phyloP scores from a whole-genome alignment of 1,140 invertebrate genomes.

The Eulimnadia texana region DNA sequence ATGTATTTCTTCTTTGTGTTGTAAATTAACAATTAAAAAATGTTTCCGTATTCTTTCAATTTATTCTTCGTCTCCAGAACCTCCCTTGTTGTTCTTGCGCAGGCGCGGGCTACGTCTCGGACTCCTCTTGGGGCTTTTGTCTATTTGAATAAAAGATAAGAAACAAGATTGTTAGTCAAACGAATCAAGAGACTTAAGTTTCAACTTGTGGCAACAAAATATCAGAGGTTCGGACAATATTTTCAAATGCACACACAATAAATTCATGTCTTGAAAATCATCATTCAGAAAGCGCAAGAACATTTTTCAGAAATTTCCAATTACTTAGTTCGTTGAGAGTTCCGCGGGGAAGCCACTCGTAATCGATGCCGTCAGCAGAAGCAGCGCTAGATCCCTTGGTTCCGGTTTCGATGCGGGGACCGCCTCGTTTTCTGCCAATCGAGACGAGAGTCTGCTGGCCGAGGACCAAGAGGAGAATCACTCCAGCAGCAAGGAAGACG shows the following conservation, averaged over 20 bases:
- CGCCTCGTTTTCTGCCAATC: constrained; percentile 46
- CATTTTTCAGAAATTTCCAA: neutral
- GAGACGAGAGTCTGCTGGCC: constrained; percentile 74
- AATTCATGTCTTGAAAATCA: neutral
- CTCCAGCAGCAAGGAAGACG: constrained; percentile 76
- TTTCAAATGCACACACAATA: neutral
- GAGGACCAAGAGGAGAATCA: constrained; percentile 69
- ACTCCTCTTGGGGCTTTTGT: constrained; percentile 18
- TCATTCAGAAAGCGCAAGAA: neutral
- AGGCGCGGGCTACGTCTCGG: constrained; percentile 16
- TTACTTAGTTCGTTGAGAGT: constrained; percentile 63
- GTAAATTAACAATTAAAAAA: neutral
- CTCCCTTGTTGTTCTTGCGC: constrained; percentile 14
- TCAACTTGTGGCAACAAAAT: no score
- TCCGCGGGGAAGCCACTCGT: constrained; percentile 92
- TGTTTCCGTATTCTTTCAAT: neutral
- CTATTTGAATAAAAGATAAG: constrained; percentile 1
- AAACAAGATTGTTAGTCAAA: neutral
- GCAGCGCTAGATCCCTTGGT: constrained; percentile 58
- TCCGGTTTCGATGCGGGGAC: constrained; percentile 38
- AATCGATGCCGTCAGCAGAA: constrained; percentile 80
- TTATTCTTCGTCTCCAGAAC: constrained; percentile 1
- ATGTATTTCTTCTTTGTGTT: neutral
- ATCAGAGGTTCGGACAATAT: neutral
- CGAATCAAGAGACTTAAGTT: neutral